Percentiles rank a stretch among this genome's conserved stretches.
Evolutionary conservation across 2,797 vertebrate genomes (phyloP).

Genomic region (Urosaurus nigricauda): DNA sequence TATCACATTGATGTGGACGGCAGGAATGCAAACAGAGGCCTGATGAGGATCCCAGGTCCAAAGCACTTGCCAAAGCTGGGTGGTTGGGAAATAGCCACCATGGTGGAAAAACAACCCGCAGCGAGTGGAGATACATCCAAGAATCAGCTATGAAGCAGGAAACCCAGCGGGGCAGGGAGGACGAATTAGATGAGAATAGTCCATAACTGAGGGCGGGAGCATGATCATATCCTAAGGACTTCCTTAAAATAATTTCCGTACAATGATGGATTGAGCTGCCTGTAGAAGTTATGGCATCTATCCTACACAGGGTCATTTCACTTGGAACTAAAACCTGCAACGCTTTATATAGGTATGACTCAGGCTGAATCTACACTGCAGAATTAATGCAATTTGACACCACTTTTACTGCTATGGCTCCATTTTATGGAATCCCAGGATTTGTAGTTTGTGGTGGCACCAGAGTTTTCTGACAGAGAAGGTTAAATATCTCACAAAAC

Average conservation of each 20-base stretch:
- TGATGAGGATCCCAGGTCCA: conserved; percentile 4
- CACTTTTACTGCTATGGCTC: too few species aligned
- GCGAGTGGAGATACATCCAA: background rate
- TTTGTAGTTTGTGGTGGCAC: too few species aligned
- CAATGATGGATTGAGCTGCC: background rate
- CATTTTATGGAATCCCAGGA: too few species aligned
- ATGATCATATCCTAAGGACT: background rate
- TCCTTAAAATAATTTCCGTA: background rate
- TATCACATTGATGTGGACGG: conserved; percentile 25
- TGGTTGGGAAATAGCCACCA: background rate
- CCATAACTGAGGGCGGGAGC: background rate
- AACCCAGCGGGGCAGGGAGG: conserved; percentile 27
- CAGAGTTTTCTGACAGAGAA: too few species aligned
- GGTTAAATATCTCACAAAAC: too few species aligned
- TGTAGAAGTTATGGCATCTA: background rate
- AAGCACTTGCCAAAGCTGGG: background rate
- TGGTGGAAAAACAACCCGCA: background rate
- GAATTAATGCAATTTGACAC: too few species aligned
- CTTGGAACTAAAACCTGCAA: background rate
- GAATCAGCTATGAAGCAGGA: background rate
- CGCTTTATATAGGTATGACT: background rate
- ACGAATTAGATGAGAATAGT: conserved; percentile 41
- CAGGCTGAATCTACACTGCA: too few species aligned
- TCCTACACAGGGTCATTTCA: too few species aligned
- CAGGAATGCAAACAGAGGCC: conserved; percentile 37